A percentile compares a stretch with the other conserved stretches of the same genome.
Conservation (phyloP, 1,140 invertebrate species). For the Antheraea pernyi region DNA sequence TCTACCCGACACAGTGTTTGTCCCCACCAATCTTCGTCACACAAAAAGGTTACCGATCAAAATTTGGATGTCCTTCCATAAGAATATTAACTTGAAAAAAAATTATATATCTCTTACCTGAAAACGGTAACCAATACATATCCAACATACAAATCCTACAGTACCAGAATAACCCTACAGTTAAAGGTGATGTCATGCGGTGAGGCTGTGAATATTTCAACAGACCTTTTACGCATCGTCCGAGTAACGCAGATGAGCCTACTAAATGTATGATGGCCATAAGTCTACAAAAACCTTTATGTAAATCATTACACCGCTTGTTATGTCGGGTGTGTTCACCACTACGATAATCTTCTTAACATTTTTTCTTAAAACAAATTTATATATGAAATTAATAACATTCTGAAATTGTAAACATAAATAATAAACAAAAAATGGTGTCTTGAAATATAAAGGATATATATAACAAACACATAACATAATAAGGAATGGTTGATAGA, state of each 20-base stretch:
- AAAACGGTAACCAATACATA: too few species aligned
- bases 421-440: too few species aligned
- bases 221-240: conserved; percentile 7
- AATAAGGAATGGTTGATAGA: too few species aligned
- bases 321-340: background rate
- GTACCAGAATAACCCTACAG: background rate
- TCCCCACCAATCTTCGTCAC: too few species aligned
- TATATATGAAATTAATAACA: background rate
- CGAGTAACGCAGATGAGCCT: background rate
- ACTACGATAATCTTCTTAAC: background rate
- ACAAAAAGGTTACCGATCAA: too few species aligned
- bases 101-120: too few species aligned
- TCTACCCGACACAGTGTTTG: too few species aligned
- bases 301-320: background rate
- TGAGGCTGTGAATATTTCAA: conserved; percentile 11
- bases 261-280: background rate
- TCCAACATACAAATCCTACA: too few species aligned
- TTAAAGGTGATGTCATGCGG: background rate
- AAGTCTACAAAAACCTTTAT: background rate
- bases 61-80: too few species aligned
- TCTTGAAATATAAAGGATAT: too few species aligned
- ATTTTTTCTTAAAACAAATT: background rate
- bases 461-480: too few species aligned
- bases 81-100: too few species aligned
- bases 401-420: background rate